Conservation (phyloP, 2,113 vertebrate genomes). For the Tachysurus vachellii region DNA sequence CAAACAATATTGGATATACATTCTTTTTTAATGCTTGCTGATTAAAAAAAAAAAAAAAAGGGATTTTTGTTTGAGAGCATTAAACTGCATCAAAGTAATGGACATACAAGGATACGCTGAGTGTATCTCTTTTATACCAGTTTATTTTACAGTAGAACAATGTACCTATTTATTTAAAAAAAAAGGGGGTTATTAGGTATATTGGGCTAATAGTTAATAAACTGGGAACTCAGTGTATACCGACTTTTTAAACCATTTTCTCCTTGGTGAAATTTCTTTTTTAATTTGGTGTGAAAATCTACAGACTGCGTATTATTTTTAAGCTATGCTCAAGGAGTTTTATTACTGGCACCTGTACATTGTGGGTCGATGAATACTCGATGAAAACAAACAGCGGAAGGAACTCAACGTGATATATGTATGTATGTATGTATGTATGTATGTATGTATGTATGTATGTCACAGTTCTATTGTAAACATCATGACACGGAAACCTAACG, state of each 20-base stretch:
- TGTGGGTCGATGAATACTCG: slow-evolving; percentile 53
- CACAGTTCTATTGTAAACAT: slow-evolving; percentile 87
- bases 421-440: too few relatives aligned
- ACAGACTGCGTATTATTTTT: slow-evolving; percentile 87
- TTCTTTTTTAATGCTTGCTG: slow-evolving; percentile 92
- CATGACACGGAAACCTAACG: slow-evolving; percentile 94
- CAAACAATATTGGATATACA: slow-evolving; percentile 81
- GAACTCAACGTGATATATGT: slow-evolving; percentile 41
- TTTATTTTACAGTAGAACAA: slow-evolving; percentile 12
- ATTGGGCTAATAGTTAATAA: slow-evolving; percentile 9
- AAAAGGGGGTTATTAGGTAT: neutral
- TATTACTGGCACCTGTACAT: slow-evolving; percentile 85
- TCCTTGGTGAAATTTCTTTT: slow-evolving; percentile 84
- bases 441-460: slow-evolving; percentile 76
- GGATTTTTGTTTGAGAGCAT: slow-evolving; percentile 87
- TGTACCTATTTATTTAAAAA: neutral
- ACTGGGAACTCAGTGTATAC: slow-evolving; percentile 50
- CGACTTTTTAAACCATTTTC: slow-evolving; percentile 79
- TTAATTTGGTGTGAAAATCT: slow-evolving; percentile 87
- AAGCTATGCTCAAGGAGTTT: slow-evolving; percentile 93
- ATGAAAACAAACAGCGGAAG: neutral
- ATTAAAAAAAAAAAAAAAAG: slow-evolving; percentile 58
- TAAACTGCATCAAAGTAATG: slow-evolving; percentile 65
- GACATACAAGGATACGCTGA: slow-evolving; percentile 64
- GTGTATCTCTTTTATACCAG: neutral